A percentile compares a stretch with the other conserved stretches of the same genome.
Evolutionary conservation across 2,797 vertebrate genomes (phyloP).

Genomic region (Takifugu rubripes): DNA sequence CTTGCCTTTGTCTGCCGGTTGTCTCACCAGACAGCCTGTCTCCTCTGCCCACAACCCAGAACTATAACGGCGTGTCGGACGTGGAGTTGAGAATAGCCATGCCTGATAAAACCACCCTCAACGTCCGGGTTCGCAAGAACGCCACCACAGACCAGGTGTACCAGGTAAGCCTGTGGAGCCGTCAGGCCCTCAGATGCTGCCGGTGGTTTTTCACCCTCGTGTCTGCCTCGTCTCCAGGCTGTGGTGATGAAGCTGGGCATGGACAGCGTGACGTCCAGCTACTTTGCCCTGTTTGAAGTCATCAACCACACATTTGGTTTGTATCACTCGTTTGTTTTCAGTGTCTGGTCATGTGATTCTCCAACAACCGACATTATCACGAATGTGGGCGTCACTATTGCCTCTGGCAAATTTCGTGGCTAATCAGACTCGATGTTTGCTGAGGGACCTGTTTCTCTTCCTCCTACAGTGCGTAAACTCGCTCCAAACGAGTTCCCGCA

Average conservation of each 20-base stretch:
- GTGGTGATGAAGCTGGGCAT: constrained; percentile 90
- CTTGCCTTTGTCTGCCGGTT: neutral
- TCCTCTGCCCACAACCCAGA: constrained; percentile 66
- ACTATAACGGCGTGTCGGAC: constrained; percentile 92
- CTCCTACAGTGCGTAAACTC: constrained; percentile 84
- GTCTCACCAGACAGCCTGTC: constrained; percentile 9
- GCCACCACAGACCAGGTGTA: constrained; percentile 97
- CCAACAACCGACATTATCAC: neutral
- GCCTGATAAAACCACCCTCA: constrained; percentile 87
- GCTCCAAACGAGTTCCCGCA: constrained; percentile 97
- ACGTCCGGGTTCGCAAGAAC: constrained; percentile 91
- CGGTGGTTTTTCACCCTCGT: neutral
- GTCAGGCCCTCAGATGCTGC: neutral
- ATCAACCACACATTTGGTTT: constrained; percentile 97
- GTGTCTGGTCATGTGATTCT: too few relatives aligned
- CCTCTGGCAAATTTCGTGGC: too few relatives aligned
- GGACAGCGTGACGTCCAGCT: constrained; percentile 94
- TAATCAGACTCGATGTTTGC: neutral
- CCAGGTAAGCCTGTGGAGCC: constrained; percentile 77
- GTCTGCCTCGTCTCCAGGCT: constrained; percentile 71
- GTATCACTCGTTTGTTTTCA: constrained; percentile 33
- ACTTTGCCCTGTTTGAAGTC: constrained; percentile 97
- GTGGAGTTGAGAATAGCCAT: constrained; percentile 93
- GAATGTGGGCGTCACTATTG: too few relatives aligned
- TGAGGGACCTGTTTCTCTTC: constrained; percentile 8